Percentiles rank a stretch among this genome's conserved stretches.
phyloP scores from a whole-genome alignment of 2,113 vertebrate genomes.

The Regulus satrapa region DNA sequence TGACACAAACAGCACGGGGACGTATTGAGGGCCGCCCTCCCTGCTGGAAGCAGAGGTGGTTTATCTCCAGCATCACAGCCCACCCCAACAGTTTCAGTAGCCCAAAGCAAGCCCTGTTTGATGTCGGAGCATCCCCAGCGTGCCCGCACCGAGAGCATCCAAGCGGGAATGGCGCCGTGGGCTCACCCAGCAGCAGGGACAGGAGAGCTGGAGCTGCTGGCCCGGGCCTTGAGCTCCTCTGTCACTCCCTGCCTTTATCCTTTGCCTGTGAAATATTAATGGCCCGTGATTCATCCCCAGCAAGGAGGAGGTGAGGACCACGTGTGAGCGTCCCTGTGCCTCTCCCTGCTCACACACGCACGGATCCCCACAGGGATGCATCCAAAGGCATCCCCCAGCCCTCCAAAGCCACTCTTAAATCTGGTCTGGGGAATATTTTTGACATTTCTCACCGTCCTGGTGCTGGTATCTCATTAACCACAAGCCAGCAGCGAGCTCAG shows the following conservation, averaged over 20 bases:
- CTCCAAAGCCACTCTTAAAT: fast-evolving
- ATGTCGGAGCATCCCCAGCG: fast-evolving
- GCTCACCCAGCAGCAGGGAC: fast-evolving
- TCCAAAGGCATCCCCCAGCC: not conserved
- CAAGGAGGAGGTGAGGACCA: not conserved
- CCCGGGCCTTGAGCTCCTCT: not conserved
- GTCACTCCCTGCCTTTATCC: not conserved
- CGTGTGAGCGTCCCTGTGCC: not conserved
- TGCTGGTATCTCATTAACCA: not conserved
- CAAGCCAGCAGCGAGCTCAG: not conserved
- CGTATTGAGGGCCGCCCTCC: not conserved
- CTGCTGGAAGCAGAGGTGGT: fast-evolving
- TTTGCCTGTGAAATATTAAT: not conserved
- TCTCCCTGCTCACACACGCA: fast-evolving
- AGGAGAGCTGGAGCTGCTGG: not conserved
- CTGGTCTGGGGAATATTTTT: not conserved
- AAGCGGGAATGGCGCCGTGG: fast-evolving
- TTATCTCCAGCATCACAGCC: not conserved
- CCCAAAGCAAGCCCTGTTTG: not conserved
- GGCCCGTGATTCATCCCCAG: not conserved
- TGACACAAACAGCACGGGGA: not conserved
- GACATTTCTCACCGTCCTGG: fast-evolving
- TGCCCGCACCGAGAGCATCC: fast-evolving
- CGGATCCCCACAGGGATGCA: fast-evolving
- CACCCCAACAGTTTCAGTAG: not conserved